Percentiles rank a stretch among this genome's conserved stretches.
Evolutionary conservation across 2,888 invertebrate species (phyloP).

Genomic region (Drosophila testacea): DNA sequence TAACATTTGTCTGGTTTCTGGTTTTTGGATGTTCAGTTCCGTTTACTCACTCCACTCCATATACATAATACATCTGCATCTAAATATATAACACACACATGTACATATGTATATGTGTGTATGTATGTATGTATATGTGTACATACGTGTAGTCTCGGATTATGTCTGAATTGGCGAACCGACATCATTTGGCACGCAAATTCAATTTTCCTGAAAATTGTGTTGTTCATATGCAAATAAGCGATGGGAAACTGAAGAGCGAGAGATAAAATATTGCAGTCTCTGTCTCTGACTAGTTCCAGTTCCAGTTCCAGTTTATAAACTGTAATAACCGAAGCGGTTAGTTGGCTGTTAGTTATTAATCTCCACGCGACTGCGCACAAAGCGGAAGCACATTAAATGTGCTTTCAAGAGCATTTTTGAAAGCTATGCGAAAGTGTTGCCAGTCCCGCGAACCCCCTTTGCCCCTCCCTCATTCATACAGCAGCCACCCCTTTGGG

Average conservation of each 20-base stretch:
- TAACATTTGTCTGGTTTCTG: constrained; percentile 8
- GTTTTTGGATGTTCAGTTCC: constrained; percentile 6
- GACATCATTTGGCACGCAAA: constrained; percentile 33
- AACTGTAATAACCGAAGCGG: not conserved
- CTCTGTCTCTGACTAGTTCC: constrained; percentile 4
- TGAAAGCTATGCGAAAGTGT: constrained; percentile 49
- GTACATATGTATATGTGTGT: not conserved
- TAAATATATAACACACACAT: constrained; percentile 4
- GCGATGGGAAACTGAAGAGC: constrained; percentile 3
- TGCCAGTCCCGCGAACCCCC: not conserved
- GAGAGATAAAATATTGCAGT: constrained; percentile 1
- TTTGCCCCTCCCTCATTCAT: not conserved
- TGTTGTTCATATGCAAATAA: constrained; percentile 36
- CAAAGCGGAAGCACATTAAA: constrained; percentile 58
- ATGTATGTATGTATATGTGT: constrained; percentile 1
- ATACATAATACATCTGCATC: constrained; percentile 3
- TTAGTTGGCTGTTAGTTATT: constrained; percentile 11
- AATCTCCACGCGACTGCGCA: constrained; percentile 52
- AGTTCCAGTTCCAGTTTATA: constrained; percentile 20
- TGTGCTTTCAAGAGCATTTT: constrained; percentile 46
- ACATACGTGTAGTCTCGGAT: not conserved
- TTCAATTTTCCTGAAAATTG: constrained; percentile 21
- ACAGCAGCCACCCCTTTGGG: constrained; percentile 12
- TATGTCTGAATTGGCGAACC: not conserved
- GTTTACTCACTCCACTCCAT: constrained; percentile 5